Base-by-base conservation (phyloP, 1,140 invertebrate species). In the Drosophila azteca region DNA sequence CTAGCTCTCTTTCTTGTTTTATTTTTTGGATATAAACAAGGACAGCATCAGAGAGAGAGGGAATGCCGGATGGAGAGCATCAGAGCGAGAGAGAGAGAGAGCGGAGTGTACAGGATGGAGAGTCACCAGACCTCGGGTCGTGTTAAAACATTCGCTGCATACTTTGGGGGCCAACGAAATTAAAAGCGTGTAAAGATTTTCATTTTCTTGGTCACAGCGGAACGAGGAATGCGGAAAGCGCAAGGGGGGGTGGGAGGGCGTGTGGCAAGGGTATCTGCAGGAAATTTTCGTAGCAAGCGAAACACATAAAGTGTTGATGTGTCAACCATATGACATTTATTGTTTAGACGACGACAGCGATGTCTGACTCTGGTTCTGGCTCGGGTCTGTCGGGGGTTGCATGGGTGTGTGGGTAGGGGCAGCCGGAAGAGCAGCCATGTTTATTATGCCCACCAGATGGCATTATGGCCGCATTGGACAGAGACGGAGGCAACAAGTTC, bases 271-370 rank as follows among this genome's bases (percentile, higher is more conserved):
- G 62, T 61, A 24, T 48, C 39, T 9, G 44, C 62, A 66, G 65
- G 66, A 68, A 44, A 49, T 43, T 68, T 69, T 50, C 39, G 20
- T 49, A 6, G 13, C 43, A n/a, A 20, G 29, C 58, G 55, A 54
- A 75, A 66, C 78, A 85, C 78, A 85, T 87, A 85, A 85, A 85
- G 83, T 85, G 82, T 85, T 85, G 82, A 85, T 85, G 82, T 85
- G 78, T 69, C 82, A 87, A 65, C 82, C 82, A 87, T 79, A 85
- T 85, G 82, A 85, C 82, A 87, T 85, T 85, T 85, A 87, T 85
- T 85, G 82, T 81, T 85, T 87, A 75, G 70, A 57, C 57, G 43
- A 63, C 45, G 44, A 50, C 41, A 41, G 49, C 11, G 35, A 75
- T 63, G 49, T 52, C 55, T 52, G 55, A 6, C 24, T 15, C 41